Evolutionary conservation across 2,797 vertebrate species (phyloP).

Genomic region (Benthosema pterotum): DNA sequence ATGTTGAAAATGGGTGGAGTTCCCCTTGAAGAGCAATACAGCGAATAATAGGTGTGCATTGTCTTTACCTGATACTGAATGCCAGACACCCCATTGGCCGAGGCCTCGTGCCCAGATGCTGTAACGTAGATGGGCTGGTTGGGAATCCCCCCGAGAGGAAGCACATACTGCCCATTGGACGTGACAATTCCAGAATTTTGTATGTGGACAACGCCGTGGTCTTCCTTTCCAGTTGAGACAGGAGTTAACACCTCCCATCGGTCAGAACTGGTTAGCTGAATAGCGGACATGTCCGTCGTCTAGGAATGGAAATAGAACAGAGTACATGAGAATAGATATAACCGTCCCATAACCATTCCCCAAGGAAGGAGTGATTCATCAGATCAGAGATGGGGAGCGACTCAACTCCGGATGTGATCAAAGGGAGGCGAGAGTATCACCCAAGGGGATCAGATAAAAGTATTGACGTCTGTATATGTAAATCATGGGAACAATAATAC

Average conservation of each 20-base stretch:
- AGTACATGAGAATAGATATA: slow-evolving; percentile 32
- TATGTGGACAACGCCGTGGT: slow-evolving; percentile 94
- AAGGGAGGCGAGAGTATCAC: slow-evolving; percentile 1
- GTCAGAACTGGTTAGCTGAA: slow-evolving; percentile 93
- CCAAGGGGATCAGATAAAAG: neutral
- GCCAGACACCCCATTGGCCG: slow-evolving; percentile 89
- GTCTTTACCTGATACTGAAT: slow-evolving; percentile 88
- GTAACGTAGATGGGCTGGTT: slow-evolving; percentile 98
- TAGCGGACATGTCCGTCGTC: slow-evolving; percentile 94
- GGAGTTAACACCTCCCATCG: slow-evolving; percentile 97
- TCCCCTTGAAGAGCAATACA: neutral
- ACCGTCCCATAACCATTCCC: slow-evolving; percentile 6
- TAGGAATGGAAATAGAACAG: slow-evolving; percentile 59
- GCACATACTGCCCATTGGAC: slow-evolving; percentile 96
- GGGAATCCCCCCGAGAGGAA: slow-evolving; percentile 94
- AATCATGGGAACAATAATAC: slow-evolving; percentile 1
- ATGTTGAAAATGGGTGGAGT: too few relatives aligned
- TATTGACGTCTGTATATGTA: neutral
- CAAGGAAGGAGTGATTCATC: neutral
- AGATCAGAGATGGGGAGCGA: neutral
- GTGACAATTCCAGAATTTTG: slow-evolving; percentile 91
- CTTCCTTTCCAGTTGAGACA: slow-evolving; percentile 91
- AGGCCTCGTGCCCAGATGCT: slow-evolving; percentile 88
- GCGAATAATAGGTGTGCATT: neutral
- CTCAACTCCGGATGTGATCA: slow-evolving; percentile 18